Conservation (phyloP, 1,140 invertebrate genomes). For the Subanguina moxae region DNA sequence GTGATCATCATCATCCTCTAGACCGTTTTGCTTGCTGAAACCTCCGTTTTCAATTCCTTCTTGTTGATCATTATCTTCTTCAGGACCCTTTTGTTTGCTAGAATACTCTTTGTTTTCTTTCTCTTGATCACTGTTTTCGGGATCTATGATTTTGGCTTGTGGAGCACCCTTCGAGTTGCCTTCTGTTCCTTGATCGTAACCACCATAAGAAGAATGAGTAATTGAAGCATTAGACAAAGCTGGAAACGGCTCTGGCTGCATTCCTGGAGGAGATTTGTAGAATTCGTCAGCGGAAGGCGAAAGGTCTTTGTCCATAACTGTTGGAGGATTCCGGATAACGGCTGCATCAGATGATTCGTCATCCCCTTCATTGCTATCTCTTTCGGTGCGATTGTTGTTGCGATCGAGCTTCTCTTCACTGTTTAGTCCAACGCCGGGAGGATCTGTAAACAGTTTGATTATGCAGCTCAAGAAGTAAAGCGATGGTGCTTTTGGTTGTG, state of each 20-base stretch:
- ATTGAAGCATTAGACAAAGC: not conserved
- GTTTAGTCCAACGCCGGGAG: constrained; percentile 16
- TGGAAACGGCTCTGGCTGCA: constrained; percentile 4
- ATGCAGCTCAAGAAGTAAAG: too few relatives aligned
- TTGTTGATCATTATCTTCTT: not conserved
- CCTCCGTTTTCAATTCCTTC: not conserved
- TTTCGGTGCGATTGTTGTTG: not conserved
- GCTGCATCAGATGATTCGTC: too few relatives aligned
- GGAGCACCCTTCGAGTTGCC: too few relatives aligned
- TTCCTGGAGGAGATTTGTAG: constrained; percentile 1
- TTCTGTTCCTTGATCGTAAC: not conserved
- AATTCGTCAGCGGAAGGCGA: not conserved
- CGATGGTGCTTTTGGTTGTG: too few relatives aligned
- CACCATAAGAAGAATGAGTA: too few relatives aligned
- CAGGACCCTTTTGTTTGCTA: not conserved
- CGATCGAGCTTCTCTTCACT: not conserved
- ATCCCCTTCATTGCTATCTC: not conserved
- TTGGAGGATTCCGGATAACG: too few relatives aligned
- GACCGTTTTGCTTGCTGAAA: not conserved
- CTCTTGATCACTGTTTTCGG: not conserved
- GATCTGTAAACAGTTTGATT: constrained; percentile 8
- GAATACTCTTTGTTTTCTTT: not conserved
- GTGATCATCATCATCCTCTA: not conserved
- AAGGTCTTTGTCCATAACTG: too few relatives aligned
- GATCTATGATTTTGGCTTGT: too few relatives aligned